Evolutionary conservation across 2,113 vertebrate genomes (phyloP).

Genomic region (Mellivora capensis): DNA sequence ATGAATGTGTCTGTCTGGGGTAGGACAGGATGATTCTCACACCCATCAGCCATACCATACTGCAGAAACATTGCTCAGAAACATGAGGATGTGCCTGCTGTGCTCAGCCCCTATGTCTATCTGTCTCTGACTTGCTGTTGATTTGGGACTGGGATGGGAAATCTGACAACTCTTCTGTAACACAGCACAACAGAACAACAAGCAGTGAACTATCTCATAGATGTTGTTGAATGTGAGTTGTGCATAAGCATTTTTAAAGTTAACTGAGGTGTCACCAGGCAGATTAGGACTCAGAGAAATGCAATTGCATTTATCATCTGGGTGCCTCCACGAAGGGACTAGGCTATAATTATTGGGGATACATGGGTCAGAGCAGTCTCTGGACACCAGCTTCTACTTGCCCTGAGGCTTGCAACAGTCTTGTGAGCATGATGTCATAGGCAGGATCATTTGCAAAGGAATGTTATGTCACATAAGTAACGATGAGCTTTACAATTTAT

Average conservation of each 20-base stretch:
- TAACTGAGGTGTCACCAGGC: background rate
- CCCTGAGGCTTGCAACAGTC: background rate
- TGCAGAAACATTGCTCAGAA: background rate
- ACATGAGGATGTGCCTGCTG: background rate
- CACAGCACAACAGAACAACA: background rate
- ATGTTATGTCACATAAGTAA: background rate
- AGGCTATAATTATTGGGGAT: background rate
- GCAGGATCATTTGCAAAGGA: background rate
- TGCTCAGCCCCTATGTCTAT: background rate
- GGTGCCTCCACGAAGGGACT: background rate
- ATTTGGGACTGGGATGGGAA: background rate
- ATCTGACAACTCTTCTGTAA: background rate
- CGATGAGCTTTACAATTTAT: background rate
- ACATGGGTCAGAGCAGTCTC: background rate
- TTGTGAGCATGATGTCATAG: background rate
- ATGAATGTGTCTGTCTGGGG: background rate
- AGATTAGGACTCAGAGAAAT: background rate
- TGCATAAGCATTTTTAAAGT: background rate
- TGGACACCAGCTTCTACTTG: background rate
- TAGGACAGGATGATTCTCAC: background rate
- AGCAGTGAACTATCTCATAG: background rate
- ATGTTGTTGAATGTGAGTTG: background rate
- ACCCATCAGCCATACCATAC: fast-evolving
- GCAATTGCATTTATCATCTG: background rate
- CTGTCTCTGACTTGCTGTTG: background rate